phyloP scores from a whole-genome alignment of 2,888 invertebrate genomes.

The Saturnia japonica region DNA sequence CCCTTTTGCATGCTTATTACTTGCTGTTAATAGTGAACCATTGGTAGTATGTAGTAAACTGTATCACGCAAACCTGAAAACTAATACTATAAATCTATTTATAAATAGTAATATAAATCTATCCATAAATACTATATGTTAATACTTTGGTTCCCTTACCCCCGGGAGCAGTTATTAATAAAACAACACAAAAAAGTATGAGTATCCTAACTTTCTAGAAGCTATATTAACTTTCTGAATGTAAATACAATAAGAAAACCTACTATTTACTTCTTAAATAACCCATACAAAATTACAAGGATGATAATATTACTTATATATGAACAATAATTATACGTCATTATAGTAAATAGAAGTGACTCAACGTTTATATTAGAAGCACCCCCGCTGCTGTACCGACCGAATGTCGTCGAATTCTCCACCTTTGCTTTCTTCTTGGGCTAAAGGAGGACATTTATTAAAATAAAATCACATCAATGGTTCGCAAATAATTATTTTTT shows the following conservation, averaged over 20 bases:
- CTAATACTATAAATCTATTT: not conserved
- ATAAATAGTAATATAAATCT: not conserved
- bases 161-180: too few species aligned
- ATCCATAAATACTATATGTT: too few species aligned
- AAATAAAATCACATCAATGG: constrained; percentile 29
- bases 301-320: not conserved
- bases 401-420: constrained; percentile 50
- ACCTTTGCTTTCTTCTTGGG: constrained; percentile 73
- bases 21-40: not conserved
- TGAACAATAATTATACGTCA: constrained; percentile 10
- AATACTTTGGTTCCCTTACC: too few species aligned
- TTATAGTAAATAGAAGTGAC: constrained; percentile 50
- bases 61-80: not conserved
- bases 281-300: not conserved
- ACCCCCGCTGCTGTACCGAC: constrained; percentile 54
- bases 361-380: constrained; percentile 72
- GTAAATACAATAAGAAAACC: not conserved
- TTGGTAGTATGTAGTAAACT: not conserved
- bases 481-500: not conserved
- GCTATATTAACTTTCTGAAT: not conserved
- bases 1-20: not conserved
- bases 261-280: not conserved
- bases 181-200: not conserved
- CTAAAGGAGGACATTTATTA: constrained; percentile 56
- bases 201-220: not conserved